Base-by-base conservation (phyloP, 2,113 vertebrate species). In the Puntigrus tetrazona region DNA sequence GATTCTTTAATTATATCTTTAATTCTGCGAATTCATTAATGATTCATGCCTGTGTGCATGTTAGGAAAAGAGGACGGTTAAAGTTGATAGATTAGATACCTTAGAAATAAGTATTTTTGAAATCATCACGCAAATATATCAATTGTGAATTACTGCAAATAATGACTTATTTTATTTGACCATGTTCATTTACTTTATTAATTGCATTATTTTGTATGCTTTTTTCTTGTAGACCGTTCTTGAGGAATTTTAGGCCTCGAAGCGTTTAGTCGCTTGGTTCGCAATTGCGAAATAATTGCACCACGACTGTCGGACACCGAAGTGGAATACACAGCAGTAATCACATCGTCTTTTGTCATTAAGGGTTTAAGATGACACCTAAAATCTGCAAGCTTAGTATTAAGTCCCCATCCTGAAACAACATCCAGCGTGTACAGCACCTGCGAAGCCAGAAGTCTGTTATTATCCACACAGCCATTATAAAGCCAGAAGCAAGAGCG, bases 401-500 rank as follows among this genome's bases (percentile, higher is more conserved):
- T 69, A 69, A 10, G 20, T 22, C 67, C 10, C 20, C 20, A 38
- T 11, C 22, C 4, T 69, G 65, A 69, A 36, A 22, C 16, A 4
- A 0, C 29, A 20, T 10, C 8, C 65, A 38, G 31, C n/a, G n/a
- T 11, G 20, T 11, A 25, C 22, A 72, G 5, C 13, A 25, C n/a
- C 38, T 14, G 38, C 27, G 13, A 27, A 43, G 4, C 38, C 69
- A 72, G 2, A 16, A 73, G 70, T 73, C 70, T 73, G 36, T 45
- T 43, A 45, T 43, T 73, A 27, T 45, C 70, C 38, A 73, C 38
- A 73, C 38, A n/a, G 34, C 8, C 20, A 0, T 45, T 25, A 7
- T 11, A 13, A 8, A 25, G 79, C 43, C 31, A 55, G 83, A 76
- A 86, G 76, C 45, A 67, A 47, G 25, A 43, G 87, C 77, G 73